A percentile compares a stretch with the other conserved stretches of the same genome.
phyloP scores from a whole-genome alignment of 35 echinoderm and acorn worm species.

The Hemicentrotus pulcherrimus region DNA sequence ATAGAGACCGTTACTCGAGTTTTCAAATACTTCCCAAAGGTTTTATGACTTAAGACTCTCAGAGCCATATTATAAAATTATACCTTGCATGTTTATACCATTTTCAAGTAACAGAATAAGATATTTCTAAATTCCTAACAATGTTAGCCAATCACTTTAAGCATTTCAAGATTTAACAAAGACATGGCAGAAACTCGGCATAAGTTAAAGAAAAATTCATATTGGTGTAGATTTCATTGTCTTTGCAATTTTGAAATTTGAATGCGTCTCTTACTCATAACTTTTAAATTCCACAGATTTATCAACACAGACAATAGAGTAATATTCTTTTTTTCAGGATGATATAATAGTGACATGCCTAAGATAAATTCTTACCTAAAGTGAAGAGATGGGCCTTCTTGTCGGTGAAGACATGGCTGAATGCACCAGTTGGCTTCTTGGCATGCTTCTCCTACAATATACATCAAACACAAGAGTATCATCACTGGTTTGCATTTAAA shows the following conservation, averaged over 20 bases:
- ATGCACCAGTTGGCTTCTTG: slow-evolving; percentile 83
- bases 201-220: neutral
- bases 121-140: no score
- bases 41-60: no score
- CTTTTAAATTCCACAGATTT: neutral
- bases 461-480: neutral
- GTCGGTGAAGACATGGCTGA: slow-evolving; percentile 83
- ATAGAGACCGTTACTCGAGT: no score
- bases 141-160: no score
- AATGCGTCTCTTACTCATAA: neutral
- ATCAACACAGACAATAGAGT: no score
- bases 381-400: slow-evolving; percentile 95
- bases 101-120: no score
- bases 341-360: neutral
- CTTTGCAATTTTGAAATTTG: neutral
- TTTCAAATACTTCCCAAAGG: no score
- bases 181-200: no score
- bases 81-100: no score
- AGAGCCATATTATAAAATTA: no score
- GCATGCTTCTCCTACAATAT: slow-evolving; percentile 93
- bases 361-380: slow-evolving; percentile 66
- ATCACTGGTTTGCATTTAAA: neutral
- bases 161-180: no score
- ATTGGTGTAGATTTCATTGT: neutral
- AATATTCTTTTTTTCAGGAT: no score